phyloP scores from a whole-genome alignment of 2,113 vertebrate genomes.

The Merops nubicus region DNA sequence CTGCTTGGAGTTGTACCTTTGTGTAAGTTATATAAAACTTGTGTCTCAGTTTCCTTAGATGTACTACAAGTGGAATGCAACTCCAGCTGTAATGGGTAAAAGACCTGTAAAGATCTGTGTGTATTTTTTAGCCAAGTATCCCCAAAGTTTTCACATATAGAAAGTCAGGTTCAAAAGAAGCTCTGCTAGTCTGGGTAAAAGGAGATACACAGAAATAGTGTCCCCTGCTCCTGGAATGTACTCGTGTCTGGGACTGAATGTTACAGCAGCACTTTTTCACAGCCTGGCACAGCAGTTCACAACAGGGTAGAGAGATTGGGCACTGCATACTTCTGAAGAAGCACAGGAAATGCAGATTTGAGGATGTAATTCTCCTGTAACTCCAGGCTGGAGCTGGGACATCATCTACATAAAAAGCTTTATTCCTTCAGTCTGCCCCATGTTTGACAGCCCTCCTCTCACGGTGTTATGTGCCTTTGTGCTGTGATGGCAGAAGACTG shows the following conservation, averaged over 20 bases:
- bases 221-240: constrained; percentile 23
- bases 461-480: not conserved
- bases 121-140: not conserved
- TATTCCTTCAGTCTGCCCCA: not conserved
- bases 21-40: not conserved
- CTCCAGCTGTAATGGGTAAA: not conserved
- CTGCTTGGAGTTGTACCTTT: not conserved
- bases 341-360: not conserved
- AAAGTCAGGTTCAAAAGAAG: constrained; percentile 28
- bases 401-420: not conserved
- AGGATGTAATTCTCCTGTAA: not conserved
- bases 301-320: not conserved
- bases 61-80: not conserved
- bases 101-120: not conserved
- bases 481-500: not conserved
- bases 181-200: not conserved
- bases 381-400: not conserved
- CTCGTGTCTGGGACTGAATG: constrained; percentile 36
- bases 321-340: not conserved
- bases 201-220: constrained; percentile 15
- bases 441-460: not conserved
- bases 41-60: not conserved
- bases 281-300: not conserved
- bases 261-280: not conserved
- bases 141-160: constrained; percentile 15